Base-by-base conservation (phyloP, 2,797 vertebrate genomes). In the Clangula hyemalis region DNA sequence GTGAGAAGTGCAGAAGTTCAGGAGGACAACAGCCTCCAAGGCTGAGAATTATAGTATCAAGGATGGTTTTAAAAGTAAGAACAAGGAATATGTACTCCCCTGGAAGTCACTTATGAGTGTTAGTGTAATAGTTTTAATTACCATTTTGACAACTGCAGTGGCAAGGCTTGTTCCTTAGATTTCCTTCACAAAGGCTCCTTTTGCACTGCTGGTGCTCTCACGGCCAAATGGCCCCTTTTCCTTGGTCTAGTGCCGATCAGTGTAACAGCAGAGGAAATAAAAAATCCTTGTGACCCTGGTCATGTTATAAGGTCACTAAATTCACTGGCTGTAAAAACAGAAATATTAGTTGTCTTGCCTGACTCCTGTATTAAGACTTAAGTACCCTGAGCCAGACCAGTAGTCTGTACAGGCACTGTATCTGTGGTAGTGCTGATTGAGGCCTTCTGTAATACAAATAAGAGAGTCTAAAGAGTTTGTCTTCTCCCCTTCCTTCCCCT, bases 161-260 rank as follows among this genome's bases (percentile, higher is more conserved):
- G 73, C 7, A 22, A 83, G 57, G 71, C 10, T 91, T 60, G 8
- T 8, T 15, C 8, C 13, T 6, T 39, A 18, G 27, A 43, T 75
- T 91, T 80, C 3, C 3, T 66, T 73, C 28, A 66, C 47, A 36
- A 73, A 60, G 76, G 16, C 27, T 90, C 6, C 24, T 74, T 71
- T 41, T 69, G n/a, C 24, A 25, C 24, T 80, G 13, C 47, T 85
- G 57, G 16, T 73, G 28, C 36, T 58, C 27, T 86, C 80, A 24
- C 4, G 32, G 0, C 4, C 1, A 2, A 66, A 15, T 32, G 10
- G 16, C 9, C 25, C 16, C 11, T 60, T 74, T 87, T 92, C 3
- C 25, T 13, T 43, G 34, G 12, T 47, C 27, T 85, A 10, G 5
- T 87, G 72, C 53, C 73, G 32, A 19, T 66, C 20, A 21, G 2